These are phyloP conservation scores for Zygothrica quintamaculata DNA, from an alignment of 2,888 invertebrate genomes.

Conservation along the genomic window DNA sequence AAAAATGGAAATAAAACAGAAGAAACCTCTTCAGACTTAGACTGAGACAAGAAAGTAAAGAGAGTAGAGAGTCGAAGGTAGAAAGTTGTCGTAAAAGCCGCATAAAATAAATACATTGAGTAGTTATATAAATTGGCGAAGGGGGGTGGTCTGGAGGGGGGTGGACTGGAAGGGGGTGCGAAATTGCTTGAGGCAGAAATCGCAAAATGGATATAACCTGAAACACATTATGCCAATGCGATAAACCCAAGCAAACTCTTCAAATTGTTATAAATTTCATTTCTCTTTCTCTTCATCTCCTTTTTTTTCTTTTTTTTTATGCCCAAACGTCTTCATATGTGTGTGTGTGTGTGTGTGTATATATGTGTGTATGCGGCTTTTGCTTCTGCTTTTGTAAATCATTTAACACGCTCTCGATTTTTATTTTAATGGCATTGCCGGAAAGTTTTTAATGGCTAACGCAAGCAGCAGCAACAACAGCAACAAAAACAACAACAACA, in stretches of 20 bases:
- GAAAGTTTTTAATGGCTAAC: constrained; percentile 71
- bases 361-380: too few species aligned
- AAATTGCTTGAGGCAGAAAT: not conserved
- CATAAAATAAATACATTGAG: constrained; percentile 53
- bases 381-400: constrained; percentile 63
- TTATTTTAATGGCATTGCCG: constrained; percentile 72
- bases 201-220: constrained; percentile 50
- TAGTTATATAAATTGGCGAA: not conserved
- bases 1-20: too few species aligned
- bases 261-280: too few species aligned
- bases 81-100: constrained; percentile 56
- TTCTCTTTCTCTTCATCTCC: constrained; percentile 32
- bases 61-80: too few species aligned
- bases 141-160: not conserved
- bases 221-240: constrained; percentile 59
- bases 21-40: too few species aligned
- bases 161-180: constrained; percentile 7
- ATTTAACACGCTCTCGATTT: constrained; percentile 77
- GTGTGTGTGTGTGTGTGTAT: too few species aligned
- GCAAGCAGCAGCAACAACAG: constrained; percentile 42
- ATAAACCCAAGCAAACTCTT: constrained; percentile 46
- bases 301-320: constrained; percentile 6
- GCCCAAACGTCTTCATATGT: too few species aligned
- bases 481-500: too few species aligned
- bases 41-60: too few species aligned